Base-by-base conservation (phyloP, 2,113 vertebrate species). In the Cacatua alba region DNA sequence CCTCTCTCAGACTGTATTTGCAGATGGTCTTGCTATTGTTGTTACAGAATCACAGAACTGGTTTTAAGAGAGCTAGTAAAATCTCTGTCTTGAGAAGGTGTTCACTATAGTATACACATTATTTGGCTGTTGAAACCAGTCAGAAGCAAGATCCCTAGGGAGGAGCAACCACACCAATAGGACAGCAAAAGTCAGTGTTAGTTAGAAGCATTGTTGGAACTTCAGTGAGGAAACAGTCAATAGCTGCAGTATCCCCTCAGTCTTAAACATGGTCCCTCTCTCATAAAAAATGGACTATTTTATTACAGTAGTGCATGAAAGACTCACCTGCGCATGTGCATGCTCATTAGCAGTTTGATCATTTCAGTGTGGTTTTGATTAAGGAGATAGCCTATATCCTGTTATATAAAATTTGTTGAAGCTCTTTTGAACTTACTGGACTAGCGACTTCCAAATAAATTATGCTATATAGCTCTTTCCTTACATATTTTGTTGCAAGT, bases 61-160 rank as follows among this genome's bases (percentile, higher is more conserved):
- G 19, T 49, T 94, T 62, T 53, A 72, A 78, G 64, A 78, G 33
- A 53, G 31, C 8, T n/a, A 14, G 46, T 71, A 91, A 43, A 5
- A 60, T 70, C 16, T 52, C 17, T 77, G 13, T 49, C 29, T 33
- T 18, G 20, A 0, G 0, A 25, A 44, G 13, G 8, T 39, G 17
- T 64, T 82, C 25, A 16, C 24, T 78, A 4, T 16, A 35, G 24
- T 11, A 7, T 52, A 11, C 10, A 10, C 13, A 25, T 68, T 19
- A 31, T 43, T 78, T 91, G 49, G 25, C n/a, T 51, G 1, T 14
- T 39, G 25, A 70, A 71, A 67, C 17, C 18, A 26, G 25, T 46
- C 8, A 23, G 53, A 86, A 69, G 31, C 18, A 76, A 60, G 17
- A 48, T 53, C 20, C 11, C 8, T 51, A 35, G 39, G 35, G 37